Conservation (phyloP, 2,888 invertebrate species). For the Drosophila peninsularis region DNA sequence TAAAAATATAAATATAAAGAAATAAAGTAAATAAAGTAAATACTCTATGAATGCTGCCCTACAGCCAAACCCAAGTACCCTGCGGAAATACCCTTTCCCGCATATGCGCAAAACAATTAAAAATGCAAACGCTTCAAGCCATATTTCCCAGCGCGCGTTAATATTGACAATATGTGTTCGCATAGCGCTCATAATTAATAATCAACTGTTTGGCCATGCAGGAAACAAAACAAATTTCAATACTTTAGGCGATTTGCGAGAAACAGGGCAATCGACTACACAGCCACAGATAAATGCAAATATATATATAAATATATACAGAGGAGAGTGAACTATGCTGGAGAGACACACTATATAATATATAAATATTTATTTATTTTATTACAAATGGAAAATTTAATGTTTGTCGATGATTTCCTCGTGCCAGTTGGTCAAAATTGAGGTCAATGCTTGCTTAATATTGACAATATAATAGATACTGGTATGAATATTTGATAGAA, state of each 20-base stretch:
- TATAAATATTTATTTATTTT: not conserved
- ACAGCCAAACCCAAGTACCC: not conserved
- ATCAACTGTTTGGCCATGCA: not conserved
- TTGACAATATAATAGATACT: too few species aligned
- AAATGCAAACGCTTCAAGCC: not conserved
- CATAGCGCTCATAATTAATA: not conserved
- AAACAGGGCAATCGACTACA: not conserved
- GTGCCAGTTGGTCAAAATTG: too few species aligned
- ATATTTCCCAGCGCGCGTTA: not conserved
- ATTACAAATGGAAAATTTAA: too few species aligned
- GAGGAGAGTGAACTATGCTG: too few species aligned
- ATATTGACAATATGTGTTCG: conserved; percentile 5
- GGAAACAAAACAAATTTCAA: not conserved
- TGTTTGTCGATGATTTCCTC: too few species aligned
- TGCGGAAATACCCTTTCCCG: not conserved
- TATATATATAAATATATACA: not conserved
- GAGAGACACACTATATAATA: not conserved
- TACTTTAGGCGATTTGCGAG: not conserved
- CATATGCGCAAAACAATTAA: conserved; percentile 2
- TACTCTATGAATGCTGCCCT: not conserved
- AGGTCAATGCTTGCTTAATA: too few species aligned
- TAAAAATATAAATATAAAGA: not conserved
- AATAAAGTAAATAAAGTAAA: not conserved
- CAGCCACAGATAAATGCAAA: not conserved
- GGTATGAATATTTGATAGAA: too few species aligned